A percentile compares a stretch with the other conserved stretches of the same genome.
Conservation (phyloP, 2,797 vertebrate species). For the Rhincodon typus region DNA sequence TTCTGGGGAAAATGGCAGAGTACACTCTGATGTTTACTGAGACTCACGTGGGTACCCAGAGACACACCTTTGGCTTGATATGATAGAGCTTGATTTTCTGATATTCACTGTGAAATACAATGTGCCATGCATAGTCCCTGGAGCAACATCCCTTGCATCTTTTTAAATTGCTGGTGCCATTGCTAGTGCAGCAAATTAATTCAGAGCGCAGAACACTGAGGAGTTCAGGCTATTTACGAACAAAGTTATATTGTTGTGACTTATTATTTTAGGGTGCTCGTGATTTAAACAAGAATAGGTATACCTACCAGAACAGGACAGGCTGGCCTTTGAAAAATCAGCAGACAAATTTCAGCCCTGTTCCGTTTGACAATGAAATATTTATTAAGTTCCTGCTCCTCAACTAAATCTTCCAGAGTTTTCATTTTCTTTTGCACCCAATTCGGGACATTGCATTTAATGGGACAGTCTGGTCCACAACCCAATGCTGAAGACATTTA, state of each 20-base stretch:
- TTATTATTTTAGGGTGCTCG: neutral
- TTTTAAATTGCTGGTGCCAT: neutral
- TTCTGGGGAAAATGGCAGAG: neutral
- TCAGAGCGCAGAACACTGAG: neutral
- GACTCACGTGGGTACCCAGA: neutral
- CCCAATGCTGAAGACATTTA: too few relatives aligned
- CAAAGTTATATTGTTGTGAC: neutral
- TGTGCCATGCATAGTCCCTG: neutral
- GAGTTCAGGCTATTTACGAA: neutral
- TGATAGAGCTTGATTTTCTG: neutral
- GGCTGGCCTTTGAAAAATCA: neutral
- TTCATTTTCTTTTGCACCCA: neutral
- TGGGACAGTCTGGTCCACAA: too few relatives aligned
- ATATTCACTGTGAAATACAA: neutral
- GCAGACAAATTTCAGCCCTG: neutral
- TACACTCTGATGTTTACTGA: neutral
- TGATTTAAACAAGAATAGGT: neutral
- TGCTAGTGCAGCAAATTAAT: neutral
- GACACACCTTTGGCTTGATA: neutral
- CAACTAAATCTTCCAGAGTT: neutral
- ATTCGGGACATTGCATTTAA: too few relatives aligned
- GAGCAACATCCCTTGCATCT: neutral
- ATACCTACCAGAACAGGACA: neutral
- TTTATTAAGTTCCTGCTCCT: neutral
- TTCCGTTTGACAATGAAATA: slow-evolving; percentile 21